Conservation (phyloP, 1,140 invertebrate genomes). For the Bombus waltoni region DNA sequence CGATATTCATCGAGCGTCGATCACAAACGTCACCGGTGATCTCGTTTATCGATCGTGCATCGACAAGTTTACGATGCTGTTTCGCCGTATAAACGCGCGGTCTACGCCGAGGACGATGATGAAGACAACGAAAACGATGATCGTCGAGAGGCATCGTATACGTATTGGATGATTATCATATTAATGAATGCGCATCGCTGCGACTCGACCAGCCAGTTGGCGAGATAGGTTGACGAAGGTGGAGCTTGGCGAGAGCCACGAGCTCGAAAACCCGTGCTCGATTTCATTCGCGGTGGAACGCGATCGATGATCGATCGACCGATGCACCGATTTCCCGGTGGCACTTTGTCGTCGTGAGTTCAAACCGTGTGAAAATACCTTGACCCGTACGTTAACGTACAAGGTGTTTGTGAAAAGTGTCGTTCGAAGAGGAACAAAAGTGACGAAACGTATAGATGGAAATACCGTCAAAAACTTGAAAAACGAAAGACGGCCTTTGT, state of each 20-base stretch:
- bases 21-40: conserved; percentile 31
- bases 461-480: too few species aligned
- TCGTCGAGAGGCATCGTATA: conserved; percentile 63
- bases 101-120: conserved; percentile 42
- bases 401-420: conserved; percentile 5
- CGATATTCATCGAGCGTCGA: conserved; percentile 2
- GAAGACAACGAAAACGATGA: conserved; percentile 47
- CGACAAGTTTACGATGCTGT: conserved; percentile 49
- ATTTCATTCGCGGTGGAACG: not conserved
- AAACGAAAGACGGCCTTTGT: not conserved
- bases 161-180: conserved; percentile 73
- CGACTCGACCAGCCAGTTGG: conserved; percentile 53
- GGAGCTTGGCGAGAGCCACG: conserved; percentile 27
- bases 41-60: conserved; percentile 15
- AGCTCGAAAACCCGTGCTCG: conserved; percentile 23
- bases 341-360: not conserved
- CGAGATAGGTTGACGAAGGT: conserved; percentile 50
- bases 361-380: not conserved
- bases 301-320: not conserved
- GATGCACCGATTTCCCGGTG: not conserved
- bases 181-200: conserved; percentile 69
- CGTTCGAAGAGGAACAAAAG: not conserved
- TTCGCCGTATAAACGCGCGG: conserved; percentile 12
- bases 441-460: not conserved
- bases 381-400: too few species aligned